Evolutionary conservation across 1,140 invertebrate species (phyloP).

Genomic region (Dendrolimus kikuchii): DNA sequence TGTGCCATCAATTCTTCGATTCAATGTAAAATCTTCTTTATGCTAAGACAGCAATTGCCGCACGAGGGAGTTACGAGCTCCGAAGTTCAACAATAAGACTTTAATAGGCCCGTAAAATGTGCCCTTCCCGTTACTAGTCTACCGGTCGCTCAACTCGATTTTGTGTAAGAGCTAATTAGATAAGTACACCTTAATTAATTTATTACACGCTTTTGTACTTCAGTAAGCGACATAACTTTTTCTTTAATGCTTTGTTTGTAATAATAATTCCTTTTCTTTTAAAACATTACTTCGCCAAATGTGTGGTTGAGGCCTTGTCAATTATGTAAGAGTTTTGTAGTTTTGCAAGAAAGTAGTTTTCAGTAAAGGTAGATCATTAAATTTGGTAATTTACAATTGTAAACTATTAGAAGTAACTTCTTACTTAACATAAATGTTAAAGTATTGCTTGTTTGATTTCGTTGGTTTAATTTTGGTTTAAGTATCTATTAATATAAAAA

Average conservation of each 20-base stretch:
- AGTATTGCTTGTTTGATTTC: too few relatives aligned
- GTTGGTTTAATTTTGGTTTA: too few relatives aligned
- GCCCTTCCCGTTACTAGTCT: constrained; percentile 29
- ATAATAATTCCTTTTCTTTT: too few relatives aligned
- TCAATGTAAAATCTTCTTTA: constrained; percentile 12
- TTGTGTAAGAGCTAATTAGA: constrained; percentile 32
- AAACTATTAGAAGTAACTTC: too few relatives aligned
- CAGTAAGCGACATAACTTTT: constrained; percentile 15
- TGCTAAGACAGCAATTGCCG: constrained; percentile 15
- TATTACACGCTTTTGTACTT: constrained; percentile 22
- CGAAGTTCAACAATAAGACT: constrained; percentile 52
- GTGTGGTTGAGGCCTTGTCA: too few relatives aligned
- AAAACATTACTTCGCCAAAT: too few relatives aligned
- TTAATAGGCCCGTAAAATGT: constrained; percentile 46
- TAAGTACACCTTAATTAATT: constrained; percentile 26
- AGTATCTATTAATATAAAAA: too few relatives aligned
- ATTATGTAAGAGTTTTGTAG: too few relatives aligned
- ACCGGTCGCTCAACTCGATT: constrained; percentile 19
- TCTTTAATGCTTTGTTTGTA: constrained; percentile 1
- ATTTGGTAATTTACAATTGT: too few relatives aligned
- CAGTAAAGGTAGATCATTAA: too few relatives aligned
- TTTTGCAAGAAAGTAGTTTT: too few relatives aligned
- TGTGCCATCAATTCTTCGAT: constrained; percentile 2
- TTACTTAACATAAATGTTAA: too few relatives aligned
- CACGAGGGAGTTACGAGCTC: constrained; percentile 23